Evolutionary conservation across 1,140 invertebrate genomes (phyloP), one percentile per base, ranked within the genome.

Genomic region (Papilio xuthus): DNA sequence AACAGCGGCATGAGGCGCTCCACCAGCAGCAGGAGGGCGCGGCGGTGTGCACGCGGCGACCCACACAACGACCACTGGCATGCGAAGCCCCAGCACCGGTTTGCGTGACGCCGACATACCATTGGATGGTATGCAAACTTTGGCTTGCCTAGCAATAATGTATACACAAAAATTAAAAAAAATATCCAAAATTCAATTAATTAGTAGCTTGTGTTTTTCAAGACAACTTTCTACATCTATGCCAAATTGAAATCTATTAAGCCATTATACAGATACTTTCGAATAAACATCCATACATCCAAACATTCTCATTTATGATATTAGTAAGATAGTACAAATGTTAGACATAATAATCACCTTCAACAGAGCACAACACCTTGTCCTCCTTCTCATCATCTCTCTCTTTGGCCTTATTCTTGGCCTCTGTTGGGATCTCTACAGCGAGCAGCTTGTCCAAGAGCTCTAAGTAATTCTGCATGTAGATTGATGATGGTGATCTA

Each of bases 1-100:
- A 99, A 94, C 91, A 98, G 95, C 15, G 96, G 95, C 93, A 99
- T 95, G 13, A 99, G 95, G 80, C 96, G 95, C 87, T 99, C 98
- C 56, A 98, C 95, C 18, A 99, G 92, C 70, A 98, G 95, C 78
- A 98, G 94, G 10, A 99, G 92, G 10, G 98, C 94, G 79, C 97
- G 96, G 82, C 97, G 96, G 83, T 98, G 97, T 9, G 97, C 93
- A 37, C 94, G 92, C 2, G 95, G 93, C 53, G 96, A 95, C 84
- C 95, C 94, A 37, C 95, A 94, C 23, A 96, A 87, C 79, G 95
- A 95, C 95, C 96, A 96, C 75, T 96, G 93, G 92, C 97, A 96
- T 13, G 96, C 94, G 86, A 94, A 95, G 82, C 94, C 95, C 97
- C 98, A 96, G 53, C 96, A 95, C 84, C 95, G 95, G 85, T 97